Evolutionary conservation across 2,113 vertebrate genomes (phyloP).

Genomic region (Neodon shergylaensis): DNA sequence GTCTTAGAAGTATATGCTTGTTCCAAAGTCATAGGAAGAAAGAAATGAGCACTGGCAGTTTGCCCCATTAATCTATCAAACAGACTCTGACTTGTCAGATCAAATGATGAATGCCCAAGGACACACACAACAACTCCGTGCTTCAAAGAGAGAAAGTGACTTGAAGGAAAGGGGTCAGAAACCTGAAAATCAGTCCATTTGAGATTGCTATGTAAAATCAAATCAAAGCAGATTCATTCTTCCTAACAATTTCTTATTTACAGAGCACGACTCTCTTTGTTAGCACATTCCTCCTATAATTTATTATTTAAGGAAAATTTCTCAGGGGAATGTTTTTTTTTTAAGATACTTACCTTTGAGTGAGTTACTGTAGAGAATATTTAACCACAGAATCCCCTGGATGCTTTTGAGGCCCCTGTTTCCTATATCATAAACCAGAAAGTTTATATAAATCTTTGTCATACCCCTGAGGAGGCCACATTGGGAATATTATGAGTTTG

Average conservation of each 20-base stretch:
- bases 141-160: background rate
- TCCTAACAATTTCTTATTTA: background rate
- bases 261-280: background rate
- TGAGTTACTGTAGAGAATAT: background rate
- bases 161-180: conserved; percentile 14
- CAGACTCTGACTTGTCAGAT: conserved; percentile 53
- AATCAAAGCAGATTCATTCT: background rate
- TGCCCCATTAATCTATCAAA: conserved; percentile 57
- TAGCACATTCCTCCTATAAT: background rate
- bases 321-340: background rate
- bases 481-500: background rate
- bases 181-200: background rate
- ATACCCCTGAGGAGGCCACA: background rate
- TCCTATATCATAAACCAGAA: background rate
- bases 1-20: conserved; percentile 22
- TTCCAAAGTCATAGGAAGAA: conserved; percentile 24
- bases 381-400: background rate
- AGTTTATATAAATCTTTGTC: background rate
- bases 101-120: conserved; percentile 41
- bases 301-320: background rate
- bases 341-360: background rate
- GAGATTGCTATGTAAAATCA: conserved; percentile 34
- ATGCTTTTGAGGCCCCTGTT: background rate
- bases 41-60: conserved; percentile 40
- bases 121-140: background rate